phyloP scores from a whole-genome alignment of 2,797 vertebrate genomes.

The Arnoldichthys spilopterus region DNA sequence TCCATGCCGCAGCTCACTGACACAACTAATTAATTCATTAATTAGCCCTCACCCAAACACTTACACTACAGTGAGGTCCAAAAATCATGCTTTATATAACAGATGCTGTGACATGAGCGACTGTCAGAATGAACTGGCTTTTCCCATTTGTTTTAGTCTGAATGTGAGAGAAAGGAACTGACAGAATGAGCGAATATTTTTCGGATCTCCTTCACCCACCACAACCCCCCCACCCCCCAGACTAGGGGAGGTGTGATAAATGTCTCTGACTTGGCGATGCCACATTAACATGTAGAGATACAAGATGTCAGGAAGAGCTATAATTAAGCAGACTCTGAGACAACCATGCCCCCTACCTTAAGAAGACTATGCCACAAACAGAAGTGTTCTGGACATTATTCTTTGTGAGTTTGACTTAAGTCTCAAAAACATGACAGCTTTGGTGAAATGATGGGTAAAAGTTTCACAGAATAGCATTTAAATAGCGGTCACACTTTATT shows the following conservation, averaged over 20 bases:
- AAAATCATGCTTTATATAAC: slow-evolving; percentile 76
- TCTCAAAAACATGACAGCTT: neutral
- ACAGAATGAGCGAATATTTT: slow-evolving; percentile 75
- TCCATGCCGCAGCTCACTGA: slow-evolving; percentile 67
- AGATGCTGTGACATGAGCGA: slow-evolving; percentile 77
- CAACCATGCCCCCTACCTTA: slow-evolving; percentile 40
- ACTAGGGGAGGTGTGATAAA: slow-evolving; percentile 78
- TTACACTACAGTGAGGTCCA: slow-evolving; percentile 58
- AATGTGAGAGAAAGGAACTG: slow-evolving; percentile 64
- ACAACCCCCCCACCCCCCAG: slow-evolving; percentile 54
- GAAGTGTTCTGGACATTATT: slow-evolving; percentile 10
- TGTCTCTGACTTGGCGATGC: slow-evolving; percentile 71
- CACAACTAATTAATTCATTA: slow-evolving; percentile 80
- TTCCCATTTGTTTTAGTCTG: slow-evolving; percentile 67
- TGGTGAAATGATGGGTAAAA: neutral
- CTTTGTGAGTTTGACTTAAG: neutral
- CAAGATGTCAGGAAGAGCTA: slow-evolving; percentile 70
- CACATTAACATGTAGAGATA: slow-evolving; percentile 67
- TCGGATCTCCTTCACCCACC: slow-evolving; percentile 64
- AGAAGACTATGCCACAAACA: slow-evolving; percentile 12
- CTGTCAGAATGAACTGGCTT: slow-evolving; percentile 66
- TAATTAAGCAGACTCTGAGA: slow-evolving; percentile 60
- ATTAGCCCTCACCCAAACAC: slow-evolving; percentile 70
- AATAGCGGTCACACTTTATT: neutral
- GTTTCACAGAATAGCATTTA: neutral